phyloP scores from a whole-genome alignment of 37 sponge, comb jelly and placozoan species.

The Oopsacas minuta region DNA sequence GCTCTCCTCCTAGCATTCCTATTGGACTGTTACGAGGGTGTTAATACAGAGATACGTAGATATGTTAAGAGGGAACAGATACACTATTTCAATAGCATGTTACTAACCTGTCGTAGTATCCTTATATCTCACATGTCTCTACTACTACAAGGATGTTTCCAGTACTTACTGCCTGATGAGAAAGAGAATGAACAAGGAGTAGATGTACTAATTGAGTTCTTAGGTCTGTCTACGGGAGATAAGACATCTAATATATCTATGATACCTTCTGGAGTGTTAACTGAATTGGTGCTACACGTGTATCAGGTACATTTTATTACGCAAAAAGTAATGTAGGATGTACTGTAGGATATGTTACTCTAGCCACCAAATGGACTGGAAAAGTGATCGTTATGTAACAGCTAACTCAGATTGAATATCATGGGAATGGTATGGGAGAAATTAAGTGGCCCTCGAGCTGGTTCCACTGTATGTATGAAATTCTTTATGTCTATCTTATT shows the following conservation, averaged over 20 bases:
- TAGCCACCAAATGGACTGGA: no score
- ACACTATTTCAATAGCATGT: background rate
- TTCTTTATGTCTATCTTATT: no score
- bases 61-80: background rate
- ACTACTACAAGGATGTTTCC: background rate
- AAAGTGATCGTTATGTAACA: no score
- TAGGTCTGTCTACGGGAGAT: background rate
- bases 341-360: no score
- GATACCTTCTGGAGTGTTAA: background rate
- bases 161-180: background rate
- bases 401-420: no score
- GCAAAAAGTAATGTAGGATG: no score
- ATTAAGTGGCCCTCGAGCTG: no score
- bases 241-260: background rate
- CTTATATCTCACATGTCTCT: background rate
- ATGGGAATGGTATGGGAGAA: no score
- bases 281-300: background rate
- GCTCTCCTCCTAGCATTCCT: background rate
- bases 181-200: background rate
- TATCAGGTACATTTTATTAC: background rate
- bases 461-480: no score
- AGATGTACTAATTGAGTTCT: background rate
- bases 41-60: background rate
- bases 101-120: background rate
- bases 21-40: conserved; percentile 5